Base-by-base conservation (phyloP, 2,888 invertebrate species). In the Psylliodes chrysocephalus region DNA sequence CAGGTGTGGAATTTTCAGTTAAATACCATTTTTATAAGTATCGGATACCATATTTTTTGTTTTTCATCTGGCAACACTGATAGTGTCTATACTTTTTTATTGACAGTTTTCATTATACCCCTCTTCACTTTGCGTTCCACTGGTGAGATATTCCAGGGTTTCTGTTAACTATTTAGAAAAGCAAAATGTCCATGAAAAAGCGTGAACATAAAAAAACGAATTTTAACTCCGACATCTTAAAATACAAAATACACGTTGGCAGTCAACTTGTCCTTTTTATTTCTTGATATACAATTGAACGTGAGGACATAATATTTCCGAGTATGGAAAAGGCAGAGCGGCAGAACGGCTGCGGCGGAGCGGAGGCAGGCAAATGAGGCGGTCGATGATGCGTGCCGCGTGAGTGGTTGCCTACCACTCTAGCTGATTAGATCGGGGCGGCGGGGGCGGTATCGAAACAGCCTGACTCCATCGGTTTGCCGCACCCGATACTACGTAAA, bases 301-400 rank as follows among this genome's bases (percentile, higher is more conserved):
- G 12, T 55, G 30, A 44, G 30, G 44, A 55, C 55, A 55, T 30
- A 54, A 46, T 55, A 44, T 46, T 19, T n/a, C 12, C n/a, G 28
- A 59, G 49, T 49, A 40, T 38, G 49, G 49, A 59, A 51, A 59
- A 51, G 49, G 59, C 59, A 40, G 40, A 5, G 57, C 19, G 33
- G 59, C 59, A 40, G 40, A 5, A 47, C 19, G 33, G n/a, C 7
- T 15, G 51, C 25, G 28, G 35, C 25, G 51, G 40, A 38, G 55
- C 38, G 67, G 63, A 66, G 61, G 72, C 69, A 74, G 72, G 74
- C 74, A 74, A 74, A 74, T 74, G 73, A 74, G 74, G 74, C 72
- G 74, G 74, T 73, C 74, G 74, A 74, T 74, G 74, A 72, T 74
- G 74, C 74, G 74, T 74, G 71, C 70, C 62, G 67, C 69, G 71